These are phyloP conservation scores for Chaetogeoica ovagalla DNA, from an alignment of 2,888 invertebrate species.

Conservation along the genomic window DNA sequence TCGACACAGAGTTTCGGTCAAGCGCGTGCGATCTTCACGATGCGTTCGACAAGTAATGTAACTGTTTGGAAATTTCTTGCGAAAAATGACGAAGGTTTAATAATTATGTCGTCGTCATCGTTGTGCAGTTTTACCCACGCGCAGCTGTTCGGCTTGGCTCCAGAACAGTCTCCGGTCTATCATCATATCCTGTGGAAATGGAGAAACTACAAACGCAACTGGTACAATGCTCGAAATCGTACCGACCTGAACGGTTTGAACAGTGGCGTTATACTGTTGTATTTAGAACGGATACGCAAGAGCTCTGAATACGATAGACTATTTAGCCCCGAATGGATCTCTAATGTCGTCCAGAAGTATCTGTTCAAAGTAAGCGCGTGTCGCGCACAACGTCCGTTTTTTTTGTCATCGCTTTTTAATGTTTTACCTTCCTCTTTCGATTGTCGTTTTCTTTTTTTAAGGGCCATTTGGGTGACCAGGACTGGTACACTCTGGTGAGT, in stretches of 20 bases:
- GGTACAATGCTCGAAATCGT: slow-evolving; percentile 61
- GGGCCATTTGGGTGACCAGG: slow-evolving; percentile 80
- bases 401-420: neutral
- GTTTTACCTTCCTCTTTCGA: too few species aligned
- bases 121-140: slow-evolving; percentile 63
- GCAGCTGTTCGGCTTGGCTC: slow-evolving; percentile 72
- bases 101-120: neutral
- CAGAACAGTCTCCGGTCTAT: slow-evolving; percentile 78
- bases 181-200: slow-evolving; percentile 73
- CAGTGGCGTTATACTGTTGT: slow-evolving; percentile 75
- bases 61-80: neutral
- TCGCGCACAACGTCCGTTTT: neutral
- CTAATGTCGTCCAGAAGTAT: slow-evolving; percentile 66
- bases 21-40: slow-evolving; percentile 70
- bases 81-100: neutral
- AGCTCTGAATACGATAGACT: slow-evolving; percentile 66
- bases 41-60: slow-evolving; percentile 66
- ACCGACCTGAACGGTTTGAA: slow-evolving; percentile 63
- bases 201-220: slow-evolving; percentile 59
- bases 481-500: slow-evolving; percentile 63
- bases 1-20: slow-evolving; percentile 73
- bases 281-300: slow-evolving; percentile 68
- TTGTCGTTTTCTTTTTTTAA: slow-evolving; percentile 56
- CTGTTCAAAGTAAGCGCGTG: slow-evolving; percentile 63
- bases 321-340: slow-evolving; percentile 63